Conservation (phyloP, 1,140 invertebrate species). For the Calliopsis andreniformis region DNA sequence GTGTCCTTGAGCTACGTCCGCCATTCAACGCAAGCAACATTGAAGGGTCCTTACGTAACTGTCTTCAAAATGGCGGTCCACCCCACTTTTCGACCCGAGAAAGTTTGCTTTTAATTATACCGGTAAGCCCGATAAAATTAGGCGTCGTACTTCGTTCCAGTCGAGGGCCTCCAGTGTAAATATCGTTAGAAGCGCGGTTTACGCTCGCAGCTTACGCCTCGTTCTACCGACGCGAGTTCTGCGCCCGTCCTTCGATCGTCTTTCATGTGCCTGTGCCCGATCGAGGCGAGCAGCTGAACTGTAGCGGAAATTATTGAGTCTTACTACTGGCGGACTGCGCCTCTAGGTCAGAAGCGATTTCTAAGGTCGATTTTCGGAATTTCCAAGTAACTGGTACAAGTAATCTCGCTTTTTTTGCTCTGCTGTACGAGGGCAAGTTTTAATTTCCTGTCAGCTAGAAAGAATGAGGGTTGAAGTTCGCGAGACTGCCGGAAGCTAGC, state of each 20-base stretch:
- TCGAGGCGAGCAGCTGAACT: background rate
- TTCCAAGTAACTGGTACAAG: background rate
- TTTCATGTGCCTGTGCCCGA: background rate
- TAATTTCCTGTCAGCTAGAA: constrained; percentile 29
- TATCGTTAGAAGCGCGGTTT: constrained; percentile 42
- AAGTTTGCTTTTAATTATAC: constrained; percentile 61
- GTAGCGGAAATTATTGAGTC: background rate
- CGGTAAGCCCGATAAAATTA: constrained; percentile 37
- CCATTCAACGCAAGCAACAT: constrained; percentile 44
- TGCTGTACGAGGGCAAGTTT: background rate
- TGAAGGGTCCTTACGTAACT: constrained; percentile 55
- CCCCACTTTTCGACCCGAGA: constrained; percentile 40
- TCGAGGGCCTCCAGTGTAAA: constrained; percentile 13
- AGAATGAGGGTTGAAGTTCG: constrained; percentile 3
- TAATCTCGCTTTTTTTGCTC: background rate
- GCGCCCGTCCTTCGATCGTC: background rate
- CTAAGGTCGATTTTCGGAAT: background rate
- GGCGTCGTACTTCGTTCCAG: constrained; percentile 20
- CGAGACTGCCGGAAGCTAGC: too few relatives aligned
- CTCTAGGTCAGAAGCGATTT: background rate
- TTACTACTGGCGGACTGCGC: background rate
- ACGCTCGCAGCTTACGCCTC: constrained; percentile 7
- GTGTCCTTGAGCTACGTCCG: constrained; percentile 54
- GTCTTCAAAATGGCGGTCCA: constrained; percentile 43
- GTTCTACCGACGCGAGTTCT: background rate